Base-by-base conservation (phyloP, 2,113 vertebrate species). In the Tapirus terrestris region DNA sequence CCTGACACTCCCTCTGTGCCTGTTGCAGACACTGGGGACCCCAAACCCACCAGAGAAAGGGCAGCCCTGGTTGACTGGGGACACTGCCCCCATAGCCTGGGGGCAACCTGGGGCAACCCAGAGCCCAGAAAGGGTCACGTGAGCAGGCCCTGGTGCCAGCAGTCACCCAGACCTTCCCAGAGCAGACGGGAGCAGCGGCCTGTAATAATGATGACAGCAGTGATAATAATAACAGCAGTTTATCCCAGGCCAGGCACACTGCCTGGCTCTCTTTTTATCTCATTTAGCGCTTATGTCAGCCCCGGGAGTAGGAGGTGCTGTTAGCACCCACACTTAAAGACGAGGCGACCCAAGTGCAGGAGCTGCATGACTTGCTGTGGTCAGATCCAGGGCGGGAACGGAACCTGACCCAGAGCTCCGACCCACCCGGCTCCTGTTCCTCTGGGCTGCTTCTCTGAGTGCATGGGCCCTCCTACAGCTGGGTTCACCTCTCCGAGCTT, bases 131-230 rank as follows among this genome's bases (percentile, higher is more conserved):
- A 8, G 45, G 39, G 31, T 27, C n/a, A 13, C 3, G 31, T n/a
- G 61, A 31, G 48, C 25, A 82, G 45, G 27, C 8, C 75, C 31
- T 68, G 36, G 25, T 43, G 84, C 68, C 68, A 33, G 60, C 68
- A 43, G 21, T 45, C 33, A 25, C 43, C 43, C 39, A 88, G 67
- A 9, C 43, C n/a, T 48, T 51, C 31, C n/a, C 48, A 11, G 9
- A 83, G 43, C 23, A 48, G 31, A 39, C 0, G 8, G 79, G 48
- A 70, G 27, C 6, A n/a, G 8, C 8, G 1, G 21, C 51, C 36
- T 39, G 3, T 16, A 18, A 9, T 39, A 33, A 33, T 1, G 1
- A n/a, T 6, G 8, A 1, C n/a, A 45, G 10, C 23, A 63, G 5
- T 45, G 16, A 4, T 45, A 58, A 11, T 10, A 20, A 13, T 21